Percentiles rank a stretch among this genome's conserved stretches.
phyloP scores from a whole-genome alignment of 2,113 vertebrate genomes.

The Oncorhynchus kisutch region DNA sequence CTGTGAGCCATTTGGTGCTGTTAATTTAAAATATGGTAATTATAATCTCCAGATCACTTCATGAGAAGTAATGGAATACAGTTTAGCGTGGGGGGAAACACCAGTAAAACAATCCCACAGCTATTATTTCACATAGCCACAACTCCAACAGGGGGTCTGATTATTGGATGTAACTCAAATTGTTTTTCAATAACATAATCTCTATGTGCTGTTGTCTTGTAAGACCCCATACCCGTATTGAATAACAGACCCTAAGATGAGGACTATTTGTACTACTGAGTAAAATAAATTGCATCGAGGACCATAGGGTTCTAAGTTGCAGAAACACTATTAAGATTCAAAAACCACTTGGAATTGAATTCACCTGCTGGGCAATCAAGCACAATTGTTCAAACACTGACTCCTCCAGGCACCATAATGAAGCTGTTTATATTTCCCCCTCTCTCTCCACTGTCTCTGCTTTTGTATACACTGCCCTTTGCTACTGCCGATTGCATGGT shows the following conservation, averaged over 20 bases:
- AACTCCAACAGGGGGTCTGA: background rate
- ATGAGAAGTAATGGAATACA: background rate
- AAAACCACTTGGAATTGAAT: background rate
- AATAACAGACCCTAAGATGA: no score
- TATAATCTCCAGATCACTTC: background rate
- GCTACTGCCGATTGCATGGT: no score
- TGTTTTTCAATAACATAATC: background rate
- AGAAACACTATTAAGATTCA: slow-evolving; percentile 6
- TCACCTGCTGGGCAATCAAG: background rate
- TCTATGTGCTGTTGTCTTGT: background rate
- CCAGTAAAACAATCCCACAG: background rate
- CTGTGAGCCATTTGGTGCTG: background rate
- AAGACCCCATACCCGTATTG: background rate
- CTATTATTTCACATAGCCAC: background rate
- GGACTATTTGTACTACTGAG: background rate
- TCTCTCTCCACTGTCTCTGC: background rate
- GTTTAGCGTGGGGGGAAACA: background rate
- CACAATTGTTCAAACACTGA: slow-evolving; percentile 9
- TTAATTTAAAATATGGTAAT: background rate
- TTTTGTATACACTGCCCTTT: background rate
- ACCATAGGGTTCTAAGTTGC: background rate
- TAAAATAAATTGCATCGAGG: background rate
- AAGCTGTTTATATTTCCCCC: background rate
- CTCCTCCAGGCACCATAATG: background rate
- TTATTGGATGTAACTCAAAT: background rate